These are phyloP conservation scores for Manduca sexta DNA, from an alignment of 1,140 invertebrate genomes.

Conservation along the genomic window DNA sequence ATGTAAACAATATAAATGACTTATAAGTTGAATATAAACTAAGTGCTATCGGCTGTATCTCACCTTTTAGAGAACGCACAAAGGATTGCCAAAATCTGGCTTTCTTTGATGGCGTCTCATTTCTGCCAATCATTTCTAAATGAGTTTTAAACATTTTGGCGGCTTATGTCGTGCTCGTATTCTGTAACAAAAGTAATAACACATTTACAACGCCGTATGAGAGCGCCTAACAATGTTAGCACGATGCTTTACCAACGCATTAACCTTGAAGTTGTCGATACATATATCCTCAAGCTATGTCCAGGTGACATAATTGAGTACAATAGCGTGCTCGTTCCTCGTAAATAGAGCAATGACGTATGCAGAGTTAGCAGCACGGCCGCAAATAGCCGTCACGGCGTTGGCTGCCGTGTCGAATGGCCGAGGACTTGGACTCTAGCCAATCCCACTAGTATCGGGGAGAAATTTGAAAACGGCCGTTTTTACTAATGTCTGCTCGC, in stretches of 20 bases:
- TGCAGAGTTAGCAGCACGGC: conserved; percentile 47
- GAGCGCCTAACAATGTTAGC: neutral
- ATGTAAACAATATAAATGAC: too few species aligned
- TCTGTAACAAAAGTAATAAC: conserved; percentile 72
- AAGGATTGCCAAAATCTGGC: conserved; percentile 95
- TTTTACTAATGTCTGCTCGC: conserved; percentile 66
- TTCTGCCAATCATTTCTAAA: conserved; percentile 93
- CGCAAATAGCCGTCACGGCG: conserved; percentile 59
- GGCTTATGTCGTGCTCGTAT: conserved; percentile 80
- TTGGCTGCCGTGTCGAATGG: conserved; percentile 51
- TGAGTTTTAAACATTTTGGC: conserved; percentile 91
- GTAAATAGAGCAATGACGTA: conserved; percentile 68
- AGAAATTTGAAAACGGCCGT: conserved; percentile 57
- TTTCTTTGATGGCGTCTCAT: conserved; percentile 92
- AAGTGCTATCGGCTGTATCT: too few species aligned
- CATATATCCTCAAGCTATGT: conserved; percentile 24
- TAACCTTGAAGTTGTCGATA: conserved; percentile 27
- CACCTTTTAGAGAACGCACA: conserved; percentile 91
- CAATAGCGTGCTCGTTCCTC: conserved; percentile 47
- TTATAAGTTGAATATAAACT: too few species aligned
- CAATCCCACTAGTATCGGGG: conserved; percentile 40
- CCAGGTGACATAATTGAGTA: conserved; percentile 59
- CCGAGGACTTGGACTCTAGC: conserved; percentile 52
- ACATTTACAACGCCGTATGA: neutral
- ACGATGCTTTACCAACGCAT: conserved; percentile 1